Conservation (phyloP, 1,140 invertebrate genomes). For the Nasonia vitripennis region DNA sequence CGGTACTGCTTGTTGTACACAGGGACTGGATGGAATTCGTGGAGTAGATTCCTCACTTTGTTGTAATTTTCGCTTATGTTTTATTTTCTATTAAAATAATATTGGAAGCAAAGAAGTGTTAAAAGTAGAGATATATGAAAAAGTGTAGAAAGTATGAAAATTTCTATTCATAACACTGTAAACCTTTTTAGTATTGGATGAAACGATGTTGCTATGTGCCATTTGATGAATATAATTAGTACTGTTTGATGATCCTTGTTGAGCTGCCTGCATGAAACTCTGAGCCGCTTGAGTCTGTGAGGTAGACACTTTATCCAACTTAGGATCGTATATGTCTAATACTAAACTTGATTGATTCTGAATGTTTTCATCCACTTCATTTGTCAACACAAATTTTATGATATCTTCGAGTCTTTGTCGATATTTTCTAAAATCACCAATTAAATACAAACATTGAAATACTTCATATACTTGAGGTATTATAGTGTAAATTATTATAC, state of each 20-base stretch:
- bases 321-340: neutral
- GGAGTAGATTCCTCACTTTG: neutral
- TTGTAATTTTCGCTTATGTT: neutral
- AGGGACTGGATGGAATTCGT: neutral
- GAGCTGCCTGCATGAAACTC: neutral
- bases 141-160: neutral
- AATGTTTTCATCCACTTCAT: neutral
- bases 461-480: neutral
- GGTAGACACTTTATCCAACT: neutral
- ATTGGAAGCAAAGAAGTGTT: no score
- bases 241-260: neutral
- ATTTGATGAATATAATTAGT: neutral
- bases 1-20: no score
- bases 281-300: neutral
- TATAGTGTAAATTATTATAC: neutral
- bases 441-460: neutral
- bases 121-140: neutral
- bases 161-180: neutral
- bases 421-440: neutral
- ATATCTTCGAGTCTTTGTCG: neutral
- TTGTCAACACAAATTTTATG: neutral
- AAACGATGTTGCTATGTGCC: neutral
- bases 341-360: neutral
- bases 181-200: neutral
- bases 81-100: neutral